A percentile compares a stretch with the other conserved stretches of the same genome.
phyloP scores from a whole-genome alignment of 2,888 invertebrate genomes.

The Agrochola circellaris region DNA sequence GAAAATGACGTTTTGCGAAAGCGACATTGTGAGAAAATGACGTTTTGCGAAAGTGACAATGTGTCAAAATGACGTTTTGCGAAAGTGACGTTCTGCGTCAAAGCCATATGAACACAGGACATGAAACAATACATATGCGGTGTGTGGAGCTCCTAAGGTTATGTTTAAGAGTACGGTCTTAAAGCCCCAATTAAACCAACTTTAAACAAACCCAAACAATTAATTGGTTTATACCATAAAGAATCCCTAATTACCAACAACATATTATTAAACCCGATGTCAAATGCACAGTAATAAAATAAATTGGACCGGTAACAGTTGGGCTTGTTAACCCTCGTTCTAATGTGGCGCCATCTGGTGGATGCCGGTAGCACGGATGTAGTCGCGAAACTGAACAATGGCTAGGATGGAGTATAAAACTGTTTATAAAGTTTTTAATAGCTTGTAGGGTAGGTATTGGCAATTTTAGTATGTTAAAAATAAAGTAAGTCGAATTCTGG shows the following conservation, averaged over 20 bases:
- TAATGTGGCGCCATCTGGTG: slow-evolving; percentile 29
- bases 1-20: no score
- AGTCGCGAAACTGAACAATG: slow-evolving; percentile 17
- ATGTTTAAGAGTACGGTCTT: not conserved
- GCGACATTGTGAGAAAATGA: no score
- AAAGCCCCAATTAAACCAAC: not conserved
- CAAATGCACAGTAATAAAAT: slow-evolving; percentile 31
- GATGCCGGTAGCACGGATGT: not conserved
- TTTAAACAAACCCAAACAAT: not conserved
- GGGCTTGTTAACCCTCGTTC: not conserved
- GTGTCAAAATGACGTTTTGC: no score
- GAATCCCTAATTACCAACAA: slow-evolving; percentile 10
- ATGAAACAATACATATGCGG: not conserved
- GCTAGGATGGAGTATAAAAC: not conserved
- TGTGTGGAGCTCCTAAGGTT: not conserved
- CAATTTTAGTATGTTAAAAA: no score
- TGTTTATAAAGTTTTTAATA: not conserved
- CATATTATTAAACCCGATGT: slow-evolving; percentile 11
- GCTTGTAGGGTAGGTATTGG: not conserved
- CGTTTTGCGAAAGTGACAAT: no score
- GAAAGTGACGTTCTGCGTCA: no score
- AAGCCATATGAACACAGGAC: not conserved
- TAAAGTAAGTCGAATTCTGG: no score
- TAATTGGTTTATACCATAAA: not conserved
- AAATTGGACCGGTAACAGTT: slow-evolving; percentile 30